A percentile compares a stretch with the other conserved stretches of the same genome.
These are phyloP conservation scores for Choristoneura rosaceana DNA, from an alignment of 2,888 invertebrate species.

Conservation along the genomic window DNA sequence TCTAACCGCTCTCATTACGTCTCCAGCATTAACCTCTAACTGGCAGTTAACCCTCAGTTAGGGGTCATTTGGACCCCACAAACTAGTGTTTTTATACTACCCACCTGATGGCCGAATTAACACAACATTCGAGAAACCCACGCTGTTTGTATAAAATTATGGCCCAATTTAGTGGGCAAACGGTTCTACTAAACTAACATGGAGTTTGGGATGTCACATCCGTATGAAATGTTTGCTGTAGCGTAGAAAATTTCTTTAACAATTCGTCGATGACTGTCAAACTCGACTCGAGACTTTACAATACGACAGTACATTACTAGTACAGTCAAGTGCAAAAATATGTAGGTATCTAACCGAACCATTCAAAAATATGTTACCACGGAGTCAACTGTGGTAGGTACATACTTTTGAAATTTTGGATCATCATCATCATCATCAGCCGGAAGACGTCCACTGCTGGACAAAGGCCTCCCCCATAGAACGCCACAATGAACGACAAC, in stretches of 20 bases:
- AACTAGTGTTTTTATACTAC: conserved; percentile 63
- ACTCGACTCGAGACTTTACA: no score
- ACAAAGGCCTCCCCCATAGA: no score
- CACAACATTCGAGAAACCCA: conserved; percentile 56
- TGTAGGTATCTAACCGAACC: no score
- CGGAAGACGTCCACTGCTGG: no score
- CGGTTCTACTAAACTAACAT: background rate
- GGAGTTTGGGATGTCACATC: conserved; percentile 4
- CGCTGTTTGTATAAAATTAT: conserved; percentile 46
- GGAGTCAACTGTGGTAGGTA: no score
- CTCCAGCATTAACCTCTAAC: conserved; percentile 50
- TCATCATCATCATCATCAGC: no score
- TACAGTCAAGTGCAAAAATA: no score
- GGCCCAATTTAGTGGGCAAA: conserved; percentile 24
- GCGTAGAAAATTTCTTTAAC: background rate
- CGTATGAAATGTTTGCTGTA: background rate
- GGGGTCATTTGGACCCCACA: conserved; percentile 53
- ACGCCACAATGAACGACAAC: no score
- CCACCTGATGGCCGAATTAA: conserved; percentile 65
- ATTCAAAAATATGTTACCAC: no score
- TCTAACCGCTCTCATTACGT: conserved; percentile 17
- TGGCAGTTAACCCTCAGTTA: conserved; percentile 63
- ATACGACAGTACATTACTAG: no score
- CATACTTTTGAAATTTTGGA: no score
- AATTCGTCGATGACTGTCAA: no score